Conservation (phyloP, 2,113 vertebrate genomes). For the Ophiodon elongatus region DNA sequence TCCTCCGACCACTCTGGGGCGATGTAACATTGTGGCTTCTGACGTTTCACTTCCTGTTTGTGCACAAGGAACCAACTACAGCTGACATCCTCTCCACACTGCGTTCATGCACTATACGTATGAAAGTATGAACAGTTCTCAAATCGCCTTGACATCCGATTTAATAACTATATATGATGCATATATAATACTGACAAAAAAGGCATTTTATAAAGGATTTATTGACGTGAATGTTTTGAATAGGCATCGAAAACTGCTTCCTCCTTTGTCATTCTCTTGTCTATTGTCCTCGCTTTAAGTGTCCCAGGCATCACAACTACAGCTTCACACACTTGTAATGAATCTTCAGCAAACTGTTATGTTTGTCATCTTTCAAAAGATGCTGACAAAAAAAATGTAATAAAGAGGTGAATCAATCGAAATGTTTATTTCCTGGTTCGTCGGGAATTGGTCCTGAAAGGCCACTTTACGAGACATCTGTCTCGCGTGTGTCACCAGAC, state of each 20-base stretch:
- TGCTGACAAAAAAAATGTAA: background rate
- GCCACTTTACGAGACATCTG: background rate
- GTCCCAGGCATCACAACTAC: too few relatives aligned
- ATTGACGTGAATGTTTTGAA: too few relatives aligned
- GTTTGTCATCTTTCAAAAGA: background rate
- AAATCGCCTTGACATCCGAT: background rate
- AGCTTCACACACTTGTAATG: background rate
- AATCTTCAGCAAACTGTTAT: background rate
- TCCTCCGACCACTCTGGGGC: background rate
- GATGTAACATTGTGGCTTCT: too few relatives aligned
- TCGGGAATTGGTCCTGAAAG: background rate
- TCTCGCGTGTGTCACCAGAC: background rate
- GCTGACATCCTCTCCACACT: background rate
- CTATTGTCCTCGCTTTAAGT: too few relatives aligned
- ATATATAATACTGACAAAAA: too few relatives aligned
- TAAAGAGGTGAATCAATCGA: background rate
- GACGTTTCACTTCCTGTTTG: background rate
- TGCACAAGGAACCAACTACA: background rate
- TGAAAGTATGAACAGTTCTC: background rate
- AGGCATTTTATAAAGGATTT: too few relatives aligned
- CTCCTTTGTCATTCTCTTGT: too few relatives aligned
- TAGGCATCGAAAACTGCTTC: background rate
- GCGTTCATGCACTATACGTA: too few relatives aligned
- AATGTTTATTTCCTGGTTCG: background rate
- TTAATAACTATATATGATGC: too few relatives aligned